Evolutionary conservation across 1,140 invertebrate species (phyloP).

Genomic region (Drosophila persimilis): DNA sequence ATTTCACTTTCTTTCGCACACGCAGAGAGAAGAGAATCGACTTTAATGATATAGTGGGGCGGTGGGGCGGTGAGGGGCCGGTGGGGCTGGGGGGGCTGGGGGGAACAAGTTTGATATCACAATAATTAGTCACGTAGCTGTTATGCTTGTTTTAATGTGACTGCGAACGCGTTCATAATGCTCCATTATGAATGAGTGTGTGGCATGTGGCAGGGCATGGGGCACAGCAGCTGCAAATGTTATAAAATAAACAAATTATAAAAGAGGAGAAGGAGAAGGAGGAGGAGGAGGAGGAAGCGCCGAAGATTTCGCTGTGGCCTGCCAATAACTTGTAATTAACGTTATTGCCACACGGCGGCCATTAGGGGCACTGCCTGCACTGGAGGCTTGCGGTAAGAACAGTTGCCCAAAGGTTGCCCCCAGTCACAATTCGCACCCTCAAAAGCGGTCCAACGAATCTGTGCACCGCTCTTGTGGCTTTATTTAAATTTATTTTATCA

Average conservation of each 20-base stretch:
- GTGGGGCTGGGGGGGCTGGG: background rate
- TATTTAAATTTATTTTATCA: conserved; percentile 34
- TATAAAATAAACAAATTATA: conserved; percentile 75
- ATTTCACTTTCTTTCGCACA: conserved; percentile 74
- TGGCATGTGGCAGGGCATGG: conserved; percentile 26
- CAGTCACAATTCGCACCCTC: conserved; percentile 7
- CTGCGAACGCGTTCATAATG: conserved; percentile 74
- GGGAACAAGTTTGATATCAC: conserved; percentile 69
- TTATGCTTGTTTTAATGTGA: conserved; percentile 78
- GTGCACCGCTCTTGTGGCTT: background rate
- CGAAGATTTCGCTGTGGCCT: conserved; percentile 22
- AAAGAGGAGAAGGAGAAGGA: conserved; percentile 12
- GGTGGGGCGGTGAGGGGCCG: background rate
- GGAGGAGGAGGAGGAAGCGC: conserved; percentile 25
- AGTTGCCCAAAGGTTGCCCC: conserved; percentile 1
- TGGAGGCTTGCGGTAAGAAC: conserved; percentile 15
- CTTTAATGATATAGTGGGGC: conserved; percentile 35
- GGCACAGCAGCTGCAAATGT: conserved; percentile 44
- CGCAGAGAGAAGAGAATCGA: conserved; percentile 32
- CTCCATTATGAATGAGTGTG: conserved; percentile 54
- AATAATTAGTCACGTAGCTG: conserved; percentile 82
- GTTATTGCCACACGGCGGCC: conserved; percentile 17
- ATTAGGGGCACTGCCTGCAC: conserved; percentile 8
- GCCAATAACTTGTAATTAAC: conserved; percentile 48
- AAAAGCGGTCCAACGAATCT: background rate